phyloP scores from a whole-genome alignment of 2,797 vertebrate genomes.

The Valencia hispanica region DNA sequence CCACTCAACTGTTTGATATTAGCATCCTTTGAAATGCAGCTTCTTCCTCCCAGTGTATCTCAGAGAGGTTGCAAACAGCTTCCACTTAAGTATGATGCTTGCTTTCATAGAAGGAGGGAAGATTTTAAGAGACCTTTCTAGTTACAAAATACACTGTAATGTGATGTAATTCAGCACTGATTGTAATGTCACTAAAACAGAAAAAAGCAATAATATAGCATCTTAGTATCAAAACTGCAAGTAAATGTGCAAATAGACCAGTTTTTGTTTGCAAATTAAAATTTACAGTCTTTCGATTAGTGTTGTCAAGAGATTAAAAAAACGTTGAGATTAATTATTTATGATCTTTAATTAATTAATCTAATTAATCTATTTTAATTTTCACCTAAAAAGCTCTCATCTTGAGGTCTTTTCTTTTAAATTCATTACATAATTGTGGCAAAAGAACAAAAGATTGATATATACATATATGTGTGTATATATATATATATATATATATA shows the following conservation, averaged over 20 bases:
- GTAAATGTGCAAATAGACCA: background rate
- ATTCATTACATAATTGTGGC: too few relatives aligned
- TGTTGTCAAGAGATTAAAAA: too few relatives aligned
- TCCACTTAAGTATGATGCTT: conserved; percentile 27
- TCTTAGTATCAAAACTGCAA: background rate
- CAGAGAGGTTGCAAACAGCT: conserved; percentile 9
- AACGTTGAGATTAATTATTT: too few relatives aligned
- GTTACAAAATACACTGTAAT: conserved; percentile 17
- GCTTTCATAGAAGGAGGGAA: conserved; percentile 22
- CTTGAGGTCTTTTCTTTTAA: too few relatives aligned
- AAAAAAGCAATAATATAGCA: background rate
- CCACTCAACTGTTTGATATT: conserved; percentile 46
- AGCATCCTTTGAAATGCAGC: conserved; percentile 39
- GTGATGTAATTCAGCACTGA: conserved; percentile 21
- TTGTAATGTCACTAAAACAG: conserved; percentile 26
- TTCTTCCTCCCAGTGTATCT: background rate
- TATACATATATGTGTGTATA: too few relatives aligned
- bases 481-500: too few relatives aligned
- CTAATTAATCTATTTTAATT: too few relatives aligned
- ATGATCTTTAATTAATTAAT: too few relatives aligned
- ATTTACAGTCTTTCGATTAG: too few relatives aligned
- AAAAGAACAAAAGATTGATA: too few relatives aligned
- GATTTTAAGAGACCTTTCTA: conserved; percentile 18
- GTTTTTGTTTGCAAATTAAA: background rate
- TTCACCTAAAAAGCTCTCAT: too few relatives aligned